Evolutionary conservation across 1,140 invertebrate species (phyloP).

Genomic region (Vanessa atalanta): DNA sequence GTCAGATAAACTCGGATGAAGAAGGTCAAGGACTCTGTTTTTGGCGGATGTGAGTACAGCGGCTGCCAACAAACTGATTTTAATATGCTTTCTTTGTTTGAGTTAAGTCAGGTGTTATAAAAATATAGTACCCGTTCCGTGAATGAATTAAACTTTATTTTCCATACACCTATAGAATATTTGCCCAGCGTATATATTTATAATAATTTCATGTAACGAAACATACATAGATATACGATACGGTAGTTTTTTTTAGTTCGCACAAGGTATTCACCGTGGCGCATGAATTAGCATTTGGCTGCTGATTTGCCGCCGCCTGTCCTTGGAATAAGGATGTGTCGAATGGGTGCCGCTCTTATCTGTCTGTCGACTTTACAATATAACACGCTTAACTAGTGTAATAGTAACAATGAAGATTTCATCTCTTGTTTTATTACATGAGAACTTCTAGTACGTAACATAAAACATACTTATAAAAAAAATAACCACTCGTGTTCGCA

Average conservation of each 20-base stretch:
- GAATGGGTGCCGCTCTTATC: slow-evolving; percentile 22
- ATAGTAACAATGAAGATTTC: slow-evolving; percentile 1
- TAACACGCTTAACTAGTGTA: background rate
- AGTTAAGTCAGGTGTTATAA: slow-evolving; percentile 47
- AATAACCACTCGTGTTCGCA: too few species aligned
- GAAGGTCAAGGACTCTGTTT: slow-evolving; percentile 77
- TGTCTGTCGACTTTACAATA: slow-evolving; percentile 10
- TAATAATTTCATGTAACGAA: slow-evolving; percentile 33
- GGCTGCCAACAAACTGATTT: slow-evolving; percentile 62
- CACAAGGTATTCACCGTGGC: slow-evolving; percentile 70
- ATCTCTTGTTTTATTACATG: slow-evolving; percentile 5
- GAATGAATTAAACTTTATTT: slow-evolving; percentile 21
- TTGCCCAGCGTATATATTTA: slow-evolving; percentile 31
- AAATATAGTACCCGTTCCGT: slow-evolving; percentile 24
- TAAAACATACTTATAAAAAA: background rate
- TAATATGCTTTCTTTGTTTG: slow-evolving; percentile 56
- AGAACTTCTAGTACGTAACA: background rate
- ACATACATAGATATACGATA: slow-evolving; percentile 26
- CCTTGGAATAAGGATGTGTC: slow-evolving; percentile 75
- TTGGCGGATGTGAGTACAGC: slow-evolving; percentile 60
- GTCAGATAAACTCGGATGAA: slow-evolving; percentile 63
- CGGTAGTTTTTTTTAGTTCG: slow-evolving; percentile 38
- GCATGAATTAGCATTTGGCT: slow-evolving; percentile 70
- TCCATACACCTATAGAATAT: too few species aligned
- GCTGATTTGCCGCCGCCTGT: slow-evolving; percentile 57